Evolutionary conservation across 1,140 invertebrate genomes (phyloP), one percentile per base, ranked within the genome.

Genomic region (Pogonognathellus flavescens): DNA sequence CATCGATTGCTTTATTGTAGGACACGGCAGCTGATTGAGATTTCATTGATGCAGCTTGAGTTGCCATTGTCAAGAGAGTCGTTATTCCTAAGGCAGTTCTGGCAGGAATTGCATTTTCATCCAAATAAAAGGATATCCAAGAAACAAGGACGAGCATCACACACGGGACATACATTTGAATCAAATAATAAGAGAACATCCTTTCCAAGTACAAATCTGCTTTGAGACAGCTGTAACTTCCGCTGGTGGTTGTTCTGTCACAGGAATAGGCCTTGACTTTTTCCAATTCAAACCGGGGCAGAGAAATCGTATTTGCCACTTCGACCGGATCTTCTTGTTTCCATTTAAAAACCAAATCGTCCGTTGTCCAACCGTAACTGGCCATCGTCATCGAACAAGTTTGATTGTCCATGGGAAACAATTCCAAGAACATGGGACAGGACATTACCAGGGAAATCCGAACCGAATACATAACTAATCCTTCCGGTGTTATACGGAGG

Each of bases 291-390:
- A 98, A 98, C 88, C 96, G 93, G 86, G 97, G 97, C 90, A 98
- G 93, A 91, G 97, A 95, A 89, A 98, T n/a, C n/a, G n/a, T 93
- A 31, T 66, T 20, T 72, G 97, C 96, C 85, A 98, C 94, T 92
- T 99, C 97, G 53, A 99, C 96, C 9, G 97, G 97, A 90, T 97
- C 95, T 20, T 94, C 95, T 90, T 96, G 94, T 91, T 98, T 98
- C 97, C 97, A 98, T 87, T 95, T 91, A 91, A 98, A 98, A 87
- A 97, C 95, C 88, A 98, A 92, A 91, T 98, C 97, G 88, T 96
- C 95, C 52, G 96, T 98, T 52, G 97, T 98, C 95, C 97, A 98
- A 88, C 97, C 97, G 91, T 98, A 87, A 20, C 86, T 87, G 18
- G 86, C 83, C 80, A 87, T 82, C 5, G 22, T 52, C 57, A 87